Evolutionary conservation across 2,113 vertebrate species (phyloP).

Genomic region (Ctenodactylus gundi): DNA sequence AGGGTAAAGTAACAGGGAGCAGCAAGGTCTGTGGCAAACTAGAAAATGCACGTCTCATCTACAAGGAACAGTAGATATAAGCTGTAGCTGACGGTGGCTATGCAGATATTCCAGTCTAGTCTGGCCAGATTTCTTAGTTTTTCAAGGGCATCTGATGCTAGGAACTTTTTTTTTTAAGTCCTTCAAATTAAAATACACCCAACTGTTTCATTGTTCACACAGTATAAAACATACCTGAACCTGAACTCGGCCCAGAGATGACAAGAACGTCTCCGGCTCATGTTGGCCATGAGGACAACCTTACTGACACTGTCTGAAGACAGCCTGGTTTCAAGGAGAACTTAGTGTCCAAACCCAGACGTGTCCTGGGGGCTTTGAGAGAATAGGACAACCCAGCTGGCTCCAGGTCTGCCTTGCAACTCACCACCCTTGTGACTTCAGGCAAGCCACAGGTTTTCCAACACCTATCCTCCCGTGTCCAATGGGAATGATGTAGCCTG

Average conservation of each 20-base stretch:
- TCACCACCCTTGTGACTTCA: neutral
- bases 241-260: neutral
- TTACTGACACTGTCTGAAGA: neutral
- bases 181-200: neutral
- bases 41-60: neutral
- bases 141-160: neutral
- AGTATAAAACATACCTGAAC: neutral
- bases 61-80: neutral
- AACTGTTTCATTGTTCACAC: neutral
- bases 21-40: neutral
- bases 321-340: neutral
- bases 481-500: accelerated
- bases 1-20: neutral
- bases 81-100: neutral
- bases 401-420: neutral
- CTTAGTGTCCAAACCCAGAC: neutral
- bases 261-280: neutral
- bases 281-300: neutral
- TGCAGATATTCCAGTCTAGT: neutral
- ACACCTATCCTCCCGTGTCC: neutral
- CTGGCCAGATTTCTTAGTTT: neutral
- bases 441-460: neutral
- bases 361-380: neutral
- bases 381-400: neutral
- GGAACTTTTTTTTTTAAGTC: neutral